Conservation (phyloP, 2,113 vertebrate species). For the Burhinus oedicnemus region DNA sequence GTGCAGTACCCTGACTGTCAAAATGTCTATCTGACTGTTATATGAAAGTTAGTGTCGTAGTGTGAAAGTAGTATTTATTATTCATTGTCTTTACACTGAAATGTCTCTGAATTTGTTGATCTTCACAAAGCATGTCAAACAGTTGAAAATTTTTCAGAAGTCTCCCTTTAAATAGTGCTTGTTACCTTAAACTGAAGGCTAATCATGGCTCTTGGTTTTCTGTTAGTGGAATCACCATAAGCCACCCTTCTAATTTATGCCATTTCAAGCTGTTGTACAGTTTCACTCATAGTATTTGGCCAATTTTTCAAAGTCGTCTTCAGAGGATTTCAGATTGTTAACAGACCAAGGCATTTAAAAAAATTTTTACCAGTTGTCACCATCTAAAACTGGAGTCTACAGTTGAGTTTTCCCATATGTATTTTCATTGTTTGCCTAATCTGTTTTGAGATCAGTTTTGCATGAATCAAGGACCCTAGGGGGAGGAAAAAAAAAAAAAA, state of each 20-base stretch:
- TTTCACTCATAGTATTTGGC: background rate
- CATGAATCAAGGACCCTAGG: background rate
- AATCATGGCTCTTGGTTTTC: background rate
- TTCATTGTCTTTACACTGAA: background rate
- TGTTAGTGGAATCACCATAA: background rate
- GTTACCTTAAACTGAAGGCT: background rate
- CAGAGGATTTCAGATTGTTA: background rate
- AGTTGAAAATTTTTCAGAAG: background rate
- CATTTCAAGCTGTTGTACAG: background rate
- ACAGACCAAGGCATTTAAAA: constrained; percentile 3
- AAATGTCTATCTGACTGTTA: background rate
- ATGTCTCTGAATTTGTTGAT: constrained; percentile 27
- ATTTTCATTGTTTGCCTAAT: constrained; percentile 54
- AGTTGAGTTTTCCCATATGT: constrained; percentile 19
- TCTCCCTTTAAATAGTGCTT: background rate
- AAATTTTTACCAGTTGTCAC: constrained; percentile 14
- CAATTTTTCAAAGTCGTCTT: background rate
- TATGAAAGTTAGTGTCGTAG: background rate
- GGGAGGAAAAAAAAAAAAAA: background rate
- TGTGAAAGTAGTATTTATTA: constrained; percentile 23
- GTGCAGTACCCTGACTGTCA: background rate
- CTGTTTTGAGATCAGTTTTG: constrained; percentile 32
- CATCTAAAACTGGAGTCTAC: constrained; percentile 4
- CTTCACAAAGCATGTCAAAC: background rate
- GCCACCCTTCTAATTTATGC: background rate